phyloP scores from a whole-genome alignment of 2,888 invertebrate genomes.

The Leptinotarsa tumamoca region DNA sequence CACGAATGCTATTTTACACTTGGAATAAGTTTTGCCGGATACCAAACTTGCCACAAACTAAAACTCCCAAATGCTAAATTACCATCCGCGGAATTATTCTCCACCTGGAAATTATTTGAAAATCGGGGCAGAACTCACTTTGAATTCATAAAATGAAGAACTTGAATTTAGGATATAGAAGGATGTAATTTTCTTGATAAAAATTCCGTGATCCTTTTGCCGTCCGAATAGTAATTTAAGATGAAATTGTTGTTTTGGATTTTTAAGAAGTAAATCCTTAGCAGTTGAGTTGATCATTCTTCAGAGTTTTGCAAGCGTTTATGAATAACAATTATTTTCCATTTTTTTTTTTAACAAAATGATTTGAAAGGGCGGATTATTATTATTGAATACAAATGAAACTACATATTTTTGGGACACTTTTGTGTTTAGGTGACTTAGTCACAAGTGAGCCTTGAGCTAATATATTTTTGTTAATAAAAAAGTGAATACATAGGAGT shows the following conservation, averaged over 20 bases:
- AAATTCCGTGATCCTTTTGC: background rate
- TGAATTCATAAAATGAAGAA: background rate
- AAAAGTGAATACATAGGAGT: background rate
- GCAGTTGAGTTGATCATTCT: too few relatives aligned
- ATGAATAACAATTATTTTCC: background rate
- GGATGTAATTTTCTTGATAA: background rate
- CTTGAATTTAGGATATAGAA: background rate
- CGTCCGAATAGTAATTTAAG: background rate
- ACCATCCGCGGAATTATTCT: background rate
- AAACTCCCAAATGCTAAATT: conserved; percentile 9
- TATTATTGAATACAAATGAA: background rate
- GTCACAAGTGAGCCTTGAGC: conserved; percentile 54
- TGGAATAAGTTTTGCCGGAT: conserved; percentile 9
- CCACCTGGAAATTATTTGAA: conserved; percentile 1
- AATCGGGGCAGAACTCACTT: background rate
- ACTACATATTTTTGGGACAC: conserved; percentile 8
- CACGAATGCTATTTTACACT: background rate
- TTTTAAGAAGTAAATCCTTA: too few relatives aligned
- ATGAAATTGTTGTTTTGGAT: background rate
- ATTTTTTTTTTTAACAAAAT: background rate
- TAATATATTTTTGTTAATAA: background rate
- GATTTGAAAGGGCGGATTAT: too few relatives aligned
- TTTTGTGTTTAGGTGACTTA: conserved; percentile 1
- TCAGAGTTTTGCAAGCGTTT: too few relatives aligned
- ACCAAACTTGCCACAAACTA: conserved; percentile 3